phyloP scores from a whole-genome alignment of 2,888 invertebrate species.

The Chesias legatella region DNA sequence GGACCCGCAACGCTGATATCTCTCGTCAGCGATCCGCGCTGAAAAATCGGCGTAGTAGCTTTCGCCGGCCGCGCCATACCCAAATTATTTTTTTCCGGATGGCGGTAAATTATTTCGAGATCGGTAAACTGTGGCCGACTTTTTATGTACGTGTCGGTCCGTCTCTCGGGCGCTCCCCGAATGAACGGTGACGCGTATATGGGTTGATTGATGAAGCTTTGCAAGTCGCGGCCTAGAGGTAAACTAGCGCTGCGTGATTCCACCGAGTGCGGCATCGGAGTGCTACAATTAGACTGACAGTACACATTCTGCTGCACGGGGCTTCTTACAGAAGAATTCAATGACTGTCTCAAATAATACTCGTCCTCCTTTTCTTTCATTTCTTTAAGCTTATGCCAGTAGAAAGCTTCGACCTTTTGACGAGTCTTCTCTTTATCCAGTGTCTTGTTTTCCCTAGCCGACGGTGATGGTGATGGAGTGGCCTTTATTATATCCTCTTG shows the following conservation, averaged over 20 bases:
- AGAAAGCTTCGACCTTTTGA: constrained; percentile 83
- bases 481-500: constrained; percentile 31
- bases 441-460: constrained; percentile 24
- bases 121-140: constrained; percentile 37
- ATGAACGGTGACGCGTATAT: constrained; percentile 47
- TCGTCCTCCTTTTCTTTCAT: constrained; percentile 82
- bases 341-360: constrained; percentile 57
- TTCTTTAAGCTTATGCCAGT: constrained; percentile 85
- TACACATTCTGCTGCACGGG: constrained; percentile 32
- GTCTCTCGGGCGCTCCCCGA: constrained; percentile 57
- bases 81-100: constrained; percentile 47
- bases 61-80: constrained; percentile 30
- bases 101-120: constrained; percentile 51
- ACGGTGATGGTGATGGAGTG: constrained; percentile 21
- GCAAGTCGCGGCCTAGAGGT: constrained; percentile 49
- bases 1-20: constrained; percentile 32
- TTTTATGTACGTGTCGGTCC: constrained; percentile 58
- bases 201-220: constrained; percentile 41
- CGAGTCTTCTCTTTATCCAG: constrained; percentile 76
- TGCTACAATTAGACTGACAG: constrained; percentile 44
- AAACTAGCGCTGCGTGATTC: constrained; percentile 56
- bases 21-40: constrained; percentile 42
- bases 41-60: constrained; percentile 37
- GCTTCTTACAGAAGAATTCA: constrained; percentile 32
- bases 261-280: constrained; percentile 42